Base-by-base conservation (phyloP, 2,888 invertebrate species). In the Synanthedon formicaeformis region DNA sequence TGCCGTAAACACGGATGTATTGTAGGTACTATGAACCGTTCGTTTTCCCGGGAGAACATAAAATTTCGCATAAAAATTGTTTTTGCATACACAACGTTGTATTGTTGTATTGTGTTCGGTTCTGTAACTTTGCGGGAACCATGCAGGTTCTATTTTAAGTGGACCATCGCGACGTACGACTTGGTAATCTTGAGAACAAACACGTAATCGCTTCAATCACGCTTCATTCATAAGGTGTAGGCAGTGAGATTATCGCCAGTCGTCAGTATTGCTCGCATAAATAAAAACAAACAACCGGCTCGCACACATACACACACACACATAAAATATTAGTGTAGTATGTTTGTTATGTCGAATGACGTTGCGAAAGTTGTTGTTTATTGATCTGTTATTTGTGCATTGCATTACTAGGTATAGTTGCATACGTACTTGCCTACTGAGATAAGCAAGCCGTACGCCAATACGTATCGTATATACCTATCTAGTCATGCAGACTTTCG, bases 101-200 rank as follows among this genome's bases (percentile, higher is more conserved):
- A n/a, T 41, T 41, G 4, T 23, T 34, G 34, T 34, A 13, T 45
- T 45, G n/a, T 45, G 45, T 45, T 45, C 14, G 6, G 45, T 45
- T 45, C 14, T 45, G 56, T 60, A 65, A 65, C 79, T 67, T 68
- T 60, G 80, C 74, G 82, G 78, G 78, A 70, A 66, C 60, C 49
- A 62, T 59, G 63, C 59, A 58, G 57, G 58, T 66, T 78, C 77
- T 84, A 84, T 82, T 82, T 83, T 67, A 57, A 71, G 62, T 61
- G 63, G 81, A 78, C 84, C 85, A 82, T 77, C 79, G 84, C 86
- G 77, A 64, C 64, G 85, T 66, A 67, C 73, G 58, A 75, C 23
- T 40, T 68, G 56, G 57, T 60, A 61, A 65, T 58, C 62, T 64
- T 59, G 61, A 16, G 57, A 60, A 55, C 13, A 40, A 58, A 40